phyloP scores from a whole-genome alignment of 2,113 vertebrate genomes.

The Bos indicus region DNA sequence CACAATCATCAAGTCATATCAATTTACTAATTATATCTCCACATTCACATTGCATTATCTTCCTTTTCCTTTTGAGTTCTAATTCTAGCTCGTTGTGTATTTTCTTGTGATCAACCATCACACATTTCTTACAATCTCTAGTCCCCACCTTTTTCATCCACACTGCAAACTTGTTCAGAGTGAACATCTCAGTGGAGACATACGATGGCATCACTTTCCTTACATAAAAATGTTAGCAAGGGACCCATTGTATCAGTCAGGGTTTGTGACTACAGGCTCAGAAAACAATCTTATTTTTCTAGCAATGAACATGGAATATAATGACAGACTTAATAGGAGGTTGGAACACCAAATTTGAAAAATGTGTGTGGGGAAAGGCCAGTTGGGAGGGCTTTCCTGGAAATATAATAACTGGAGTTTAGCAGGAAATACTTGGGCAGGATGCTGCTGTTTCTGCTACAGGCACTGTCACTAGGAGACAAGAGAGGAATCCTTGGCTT shows the following conservation, averaged over 20 bases:
- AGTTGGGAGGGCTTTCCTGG: background rate
- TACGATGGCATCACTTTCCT: background rate
- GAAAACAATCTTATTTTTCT: slow-evolving; percentile 5
- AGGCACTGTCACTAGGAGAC: background rate
- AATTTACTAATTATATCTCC: background rate
- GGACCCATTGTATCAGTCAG: background rate
- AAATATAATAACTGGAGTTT: slow-evolving; percentile 31
- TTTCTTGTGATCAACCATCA: background rate
- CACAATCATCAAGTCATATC: background rate
- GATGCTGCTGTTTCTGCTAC: background rate
- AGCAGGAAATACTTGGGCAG: background rate
- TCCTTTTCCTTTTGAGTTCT: background rate
- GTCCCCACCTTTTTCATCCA: background rate
- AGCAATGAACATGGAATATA: slow-evolving; percentile 35
- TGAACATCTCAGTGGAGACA: background rate
- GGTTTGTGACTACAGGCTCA: background rate
- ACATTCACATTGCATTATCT: background rate
- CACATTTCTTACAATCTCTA: background rate
- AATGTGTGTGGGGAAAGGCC: background rate
- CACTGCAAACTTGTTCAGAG: background rate
- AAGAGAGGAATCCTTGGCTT: background rate
- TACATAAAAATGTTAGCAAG: background rate
- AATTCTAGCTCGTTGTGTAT: background rate
- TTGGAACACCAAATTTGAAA: slow-evolving; percentile 35
- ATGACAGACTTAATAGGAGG: slow-evolving; percentile 35